These are phyloP conservation scores for Lamprotornis superbus DNA, from an alignment of 2,113 vertebrate genomes.

Conservation along the genomic window DNA sequence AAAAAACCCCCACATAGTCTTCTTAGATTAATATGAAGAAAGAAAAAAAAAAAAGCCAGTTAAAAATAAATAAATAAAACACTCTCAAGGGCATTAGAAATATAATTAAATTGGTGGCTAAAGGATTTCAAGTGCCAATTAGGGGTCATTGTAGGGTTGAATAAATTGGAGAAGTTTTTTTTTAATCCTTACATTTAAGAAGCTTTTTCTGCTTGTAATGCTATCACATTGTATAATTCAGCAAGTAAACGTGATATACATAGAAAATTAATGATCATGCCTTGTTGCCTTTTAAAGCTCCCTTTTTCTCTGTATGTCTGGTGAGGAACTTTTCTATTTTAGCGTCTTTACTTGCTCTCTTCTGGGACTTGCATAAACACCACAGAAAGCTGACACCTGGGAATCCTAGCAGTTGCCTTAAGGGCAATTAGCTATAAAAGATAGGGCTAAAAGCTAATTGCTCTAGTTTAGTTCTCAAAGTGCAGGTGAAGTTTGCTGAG, in stretches of 20 bases:
- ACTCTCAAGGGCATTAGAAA: background rate
- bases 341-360: slow-evolving; percentile 1
- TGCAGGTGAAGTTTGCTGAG: background rate
- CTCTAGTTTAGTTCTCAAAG: slow-evolving; percentile 16
- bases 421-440: slow-evolving; percentile 47
- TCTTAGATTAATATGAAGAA: background rate
- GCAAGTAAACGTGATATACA: background rate
- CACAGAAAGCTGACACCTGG: slow-evolving; percentile 31
- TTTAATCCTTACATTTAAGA: background rate
- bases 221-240: background rate
- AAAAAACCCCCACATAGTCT: background rate
- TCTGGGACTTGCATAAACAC: slow-evolving; percentile 11
- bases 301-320: background rate
- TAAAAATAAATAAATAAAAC: background rate
- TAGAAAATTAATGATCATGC: slow-evolving; percentile 20
- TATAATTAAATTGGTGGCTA: background rate
- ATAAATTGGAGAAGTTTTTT: background rate
- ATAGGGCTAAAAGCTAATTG: slow-evolving; percentile 47
- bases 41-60: background rate
- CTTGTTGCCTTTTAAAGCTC: slow-evolving; percentile 22
- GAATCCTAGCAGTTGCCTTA: slow-evolving; percentile 29
- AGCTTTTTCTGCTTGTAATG: background rate
- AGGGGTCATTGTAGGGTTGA: background rate
- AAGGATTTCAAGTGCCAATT: background rate
- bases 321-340: slow-evolving; percentile 36